A percentile compares a stretch with the other conserved stretches of the same genome.
Evolutionary conservation across 2,888 invertebrate genomes (phyloP).

Genomic region (Carabus problematicus): DNA sequence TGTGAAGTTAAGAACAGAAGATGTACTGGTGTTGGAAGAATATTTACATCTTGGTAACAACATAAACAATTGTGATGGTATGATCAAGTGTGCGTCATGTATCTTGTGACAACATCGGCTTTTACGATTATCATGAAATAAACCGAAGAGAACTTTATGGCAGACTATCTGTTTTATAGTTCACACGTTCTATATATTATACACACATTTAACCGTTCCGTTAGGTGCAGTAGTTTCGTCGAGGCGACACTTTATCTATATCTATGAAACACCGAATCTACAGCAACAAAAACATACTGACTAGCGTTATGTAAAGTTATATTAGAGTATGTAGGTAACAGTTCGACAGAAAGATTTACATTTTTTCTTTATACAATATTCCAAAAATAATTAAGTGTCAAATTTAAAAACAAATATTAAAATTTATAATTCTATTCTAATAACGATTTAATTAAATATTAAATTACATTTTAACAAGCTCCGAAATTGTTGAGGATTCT

Average conservation of each 20-base stretch:
- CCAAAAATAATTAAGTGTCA: no score
- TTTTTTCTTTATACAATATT: no score
- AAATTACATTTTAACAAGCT: no score
- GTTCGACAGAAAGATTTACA: no score
- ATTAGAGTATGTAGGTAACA: no score
- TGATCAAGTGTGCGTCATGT: conserved; percentile 31
- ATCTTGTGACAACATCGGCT: conserved; percentile 18
- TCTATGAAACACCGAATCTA: neutral
- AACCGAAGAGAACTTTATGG: conserved; percentile 33
- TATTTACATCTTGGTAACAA: conserved; percentile 10
- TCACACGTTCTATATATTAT: conserved; percentile 39
- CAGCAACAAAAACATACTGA: no score
- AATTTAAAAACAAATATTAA: no score
- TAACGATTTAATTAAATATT: no score
- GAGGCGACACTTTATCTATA: neutral
- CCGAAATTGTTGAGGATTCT: no score
- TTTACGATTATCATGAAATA: conserved; percentile 41
- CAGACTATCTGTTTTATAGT: conserved; percentile 37
- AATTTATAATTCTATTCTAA: no score
- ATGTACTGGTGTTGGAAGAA: neutral
- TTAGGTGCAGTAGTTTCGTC: conserved; percentile 3
- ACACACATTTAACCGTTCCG: conserved; percentile 29
- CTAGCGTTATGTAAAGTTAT: no score
- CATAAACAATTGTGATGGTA: conserved; percentile 34
- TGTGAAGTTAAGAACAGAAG: no score